Evolutionary conservation across 2,888 invertebrate genomes (phyloP).

Genomic region (Habrosyne pyritoides): DNA sequence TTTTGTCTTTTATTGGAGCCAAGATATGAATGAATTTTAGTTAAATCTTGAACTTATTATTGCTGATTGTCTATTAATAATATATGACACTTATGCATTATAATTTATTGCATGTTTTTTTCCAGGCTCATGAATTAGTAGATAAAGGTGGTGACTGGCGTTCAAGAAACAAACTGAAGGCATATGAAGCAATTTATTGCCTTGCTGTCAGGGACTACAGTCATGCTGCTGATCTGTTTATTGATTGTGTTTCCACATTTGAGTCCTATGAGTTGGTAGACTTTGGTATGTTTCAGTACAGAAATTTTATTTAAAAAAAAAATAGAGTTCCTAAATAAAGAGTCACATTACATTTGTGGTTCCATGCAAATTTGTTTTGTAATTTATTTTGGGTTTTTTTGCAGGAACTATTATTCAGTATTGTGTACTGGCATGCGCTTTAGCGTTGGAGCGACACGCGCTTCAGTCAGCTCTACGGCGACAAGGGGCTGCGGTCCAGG

Average conservation of each 20-base stretch:
- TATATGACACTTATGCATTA: no score
- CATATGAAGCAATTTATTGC: slow-evolving; percentile 98
- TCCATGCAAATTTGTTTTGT: no score
- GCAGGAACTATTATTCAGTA: slow-evolving; percentile 83
- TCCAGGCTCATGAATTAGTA: slow-evolving; percentile 86
- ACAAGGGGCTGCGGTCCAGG: slow-evolving; percentile 89
- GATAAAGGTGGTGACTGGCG: slow-evolving; percentile 99
- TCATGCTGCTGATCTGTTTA: slow-evolving; percentile 95
- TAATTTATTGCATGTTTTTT: slow-evolving; percentile 17
- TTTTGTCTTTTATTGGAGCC: no score
- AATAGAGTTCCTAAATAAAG: no score
- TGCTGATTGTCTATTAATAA: no score
- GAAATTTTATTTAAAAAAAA: no score
- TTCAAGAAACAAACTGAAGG: slow-evolving; percentile 97
- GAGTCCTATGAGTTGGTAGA: slow-evolving; percentile 99
- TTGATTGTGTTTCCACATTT: slow-evolving; percentile 99
- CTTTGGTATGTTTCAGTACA: slow-evolving; percentile 86
- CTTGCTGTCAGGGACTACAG: slow-evolving; percentile 98
- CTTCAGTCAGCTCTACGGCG: slow-evolving; percentile 79
- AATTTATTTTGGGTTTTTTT: no score
- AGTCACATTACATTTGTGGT: no score
- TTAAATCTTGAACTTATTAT: no score
- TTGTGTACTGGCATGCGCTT: slow-evolving; percentile 82
- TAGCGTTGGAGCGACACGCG: slow-evolving; percentile 81
- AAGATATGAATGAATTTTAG: no score